Conservation (phyloP, 2,113 vertebrate genomes). For the Syngnathoides biaculeatus region DNA sequence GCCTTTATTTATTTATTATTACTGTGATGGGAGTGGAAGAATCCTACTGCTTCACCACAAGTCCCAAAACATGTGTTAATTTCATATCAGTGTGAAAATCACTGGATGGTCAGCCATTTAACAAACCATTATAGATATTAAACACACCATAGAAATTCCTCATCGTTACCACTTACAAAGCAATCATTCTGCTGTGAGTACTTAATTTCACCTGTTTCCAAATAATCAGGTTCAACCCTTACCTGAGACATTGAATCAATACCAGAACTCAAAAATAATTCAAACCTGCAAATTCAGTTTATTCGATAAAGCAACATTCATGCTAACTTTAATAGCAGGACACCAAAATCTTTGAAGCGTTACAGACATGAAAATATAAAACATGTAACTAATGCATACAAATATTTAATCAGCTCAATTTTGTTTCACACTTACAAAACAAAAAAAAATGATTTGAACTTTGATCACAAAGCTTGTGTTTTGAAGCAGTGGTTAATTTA, state of each 20-base stretch:
- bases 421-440: background rate
- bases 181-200: background rate
- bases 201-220: background rate
- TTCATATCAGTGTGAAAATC: background rate
- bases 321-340: background rate
- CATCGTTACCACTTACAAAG: background rate
- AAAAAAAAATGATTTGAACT: background rate
- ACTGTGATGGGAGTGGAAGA: too few relatives aligned
- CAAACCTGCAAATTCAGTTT: background rate
- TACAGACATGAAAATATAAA: background rate
- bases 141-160: too few relatives aligned
- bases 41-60: background rate
- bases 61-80: background rate
- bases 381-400: background rate
- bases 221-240: background rate
- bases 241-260: background rate
- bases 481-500: background rate
- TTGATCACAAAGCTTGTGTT: background rate
- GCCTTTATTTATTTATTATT: background rate
- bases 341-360: background rate
- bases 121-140: background rate
- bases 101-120: background rate
- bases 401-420: constrained; percentile 22
- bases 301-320: background rate
- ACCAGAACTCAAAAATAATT: background rate